phyloP scores from a whole-genome alignment of 2,113 vertebrate species.

The Nothoprocta pentlandii region DNA sequence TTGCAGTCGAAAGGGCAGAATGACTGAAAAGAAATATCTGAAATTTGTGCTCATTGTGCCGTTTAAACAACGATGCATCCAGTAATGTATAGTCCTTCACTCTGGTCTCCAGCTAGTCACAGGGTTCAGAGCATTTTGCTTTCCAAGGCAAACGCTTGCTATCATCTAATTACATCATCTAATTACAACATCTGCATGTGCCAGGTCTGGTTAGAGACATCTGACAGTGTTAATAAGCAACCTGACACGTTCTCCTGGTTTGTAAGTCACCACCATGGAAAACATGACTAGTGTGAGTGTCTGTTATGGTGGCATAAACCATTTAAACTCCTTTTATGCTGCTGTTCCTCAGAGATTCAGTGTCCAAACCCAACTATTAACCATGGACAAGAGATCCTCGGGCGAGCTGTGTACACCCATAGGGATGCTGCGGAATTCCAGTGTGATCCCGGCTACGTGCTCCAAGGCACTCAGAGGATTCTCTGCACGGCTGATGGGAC shows the following conservation, averaged over 20 bases:
- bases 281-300: accelerated
- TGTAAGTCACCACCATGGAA: accelerated
- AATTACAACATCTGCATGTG: accelerated
- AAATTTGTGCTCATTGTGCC: background rate
- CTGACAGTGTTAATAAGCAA: background rate
- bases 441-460: background rate
- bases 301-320: too few species aligned
- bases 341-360: conserved; percentile 41
- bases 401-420: background rate
- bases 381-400: background rate
- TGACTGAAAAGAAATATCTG: background rate
- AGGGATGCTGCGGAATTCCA: conserved; percentile 13
- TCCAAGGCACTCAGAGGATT: conserved; percentile 55
- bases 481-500: conserved; percentile 44
- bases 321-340: background rate
- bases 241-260: background rate
- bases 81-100: accelerated
- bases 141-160: background rate
- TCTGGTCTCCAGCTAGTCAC: background rate
- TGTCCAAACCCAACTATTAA: conserved; percentile 53
- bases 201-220: accelerated
- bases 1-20: background rate
- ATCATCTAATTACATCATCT: accelerated
- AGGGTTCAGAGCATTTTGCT: background rate
- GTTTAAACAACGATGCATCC: background rate